phyloP scores from a whole-genome alignment of 2,113 vertebrate genomes.

The Ranitomeya variabilis region DNA sequence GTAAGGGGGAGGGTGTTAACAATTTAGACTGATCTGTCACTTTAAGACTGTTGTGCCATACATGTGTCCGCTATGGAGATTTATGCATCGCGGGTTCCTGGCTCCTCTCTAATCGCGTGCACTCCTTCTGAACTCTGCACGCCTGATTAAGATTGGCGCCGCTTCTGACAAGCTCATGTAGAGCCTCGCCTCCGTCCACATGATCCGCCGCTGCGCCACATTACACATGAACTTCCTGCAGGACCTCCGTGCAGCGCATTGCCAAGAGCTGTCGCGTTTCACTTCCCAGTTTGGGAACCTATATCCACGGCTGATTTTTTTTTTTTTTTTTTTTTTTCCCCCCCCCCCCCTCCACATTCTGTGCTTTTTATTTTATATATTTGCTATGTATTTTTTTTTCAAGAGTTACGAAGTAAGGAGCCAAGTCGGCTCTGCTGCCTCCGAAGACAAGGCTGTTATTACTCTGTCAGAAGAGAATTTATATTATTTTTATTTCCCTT shows the following conservation, averaged over 20 bases:
- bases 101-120: background rate
- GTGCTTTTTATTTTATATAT: constrained; percentile 2
- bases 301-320: background rate
- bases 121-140: constrained; percentile 1
- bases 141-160: constrained; percentile 19
- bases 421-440: constrained; percentile 67
- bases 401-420: constrained; percentile 57
- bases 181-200: background rate
- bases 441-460: constrained; percentile 75
- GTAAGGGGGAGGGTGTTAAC: too few species aligned
- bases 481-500: constrained; percentile 69
- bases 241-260: background rate
- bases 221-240: background rate
- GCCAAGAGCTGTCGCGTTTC: background rate
- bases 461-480: constrained; percentile 80
- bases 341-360: background rate
- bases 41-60: background rate
- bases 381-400: background rate
- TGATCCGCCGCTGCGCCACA: background rate
- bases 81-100: background rate
- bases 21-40: too few species aligned
- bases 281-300: background rate
- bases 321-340: background rate
- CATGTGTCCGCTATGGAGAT: background rate
- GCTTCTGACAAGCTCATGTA: background rate